phyloP scores from a whole-genome alignment of 2,113 vertebrate species.

The Platysternon megacephalum region DNA sequence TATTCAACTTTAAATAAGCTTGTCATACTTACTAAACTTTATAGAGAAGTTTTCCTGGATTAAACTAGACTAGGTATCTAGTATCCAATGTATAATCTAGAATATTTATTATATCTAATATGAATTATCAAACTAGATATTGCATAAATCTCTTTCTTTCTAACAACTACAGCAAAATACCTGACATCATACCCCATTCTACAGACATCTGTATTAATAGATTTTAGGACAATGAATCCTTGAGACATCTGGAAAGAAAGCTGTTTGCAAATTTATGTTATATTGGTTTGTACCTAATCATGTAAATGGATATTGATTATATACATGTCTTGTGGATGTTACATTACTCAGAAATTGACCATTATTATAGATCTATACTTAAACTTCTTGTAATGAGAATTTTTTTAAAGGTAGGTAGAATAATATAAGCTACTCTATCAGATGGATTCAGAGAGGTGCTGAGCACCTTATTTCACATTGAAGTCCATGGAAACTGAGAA shows the following conservation, averaged over 20 bases:
- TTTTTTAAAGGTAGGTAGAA: conserved; percentile 1
- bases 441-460: neutral
- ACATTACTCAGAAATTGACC: conserved; percentile 8
- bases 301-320: conserved; percentile 13
- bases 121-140: conserved; percentile 34
- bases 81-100: neutral
- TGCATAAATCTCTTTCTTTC: conserved; percentile 9
- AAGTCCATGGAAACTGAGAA: neutral
- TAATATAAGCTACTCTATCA: neutral
- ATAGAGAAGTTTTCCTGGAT: neutral
- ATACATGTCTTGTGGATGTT: neutral
- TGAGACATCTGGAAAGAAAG: conserved; percentile 27
- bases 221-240: conserved; percentile 25
- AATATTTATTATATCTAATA: neutral
- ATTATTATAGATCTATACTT: conserved; percentile 2
- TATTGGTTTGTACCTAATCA: conserved; percentile 18
- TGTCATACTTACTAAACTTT: neutral
- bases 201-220: neutral
- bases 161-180: neutral
- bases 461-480: neutral
- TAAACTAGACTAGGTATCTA: neutral
- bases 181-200: neutral
- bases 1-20: conserved; percentile 11
- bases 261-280: conserved; percentile 2
- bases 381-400: conserved; percentile 34